Evolutionary conservation across 2,888 invertebrate genomes (phyloP), one percentile per base, ranked within the genome.

Genomic region (Acrobasis consociella): DNA sequence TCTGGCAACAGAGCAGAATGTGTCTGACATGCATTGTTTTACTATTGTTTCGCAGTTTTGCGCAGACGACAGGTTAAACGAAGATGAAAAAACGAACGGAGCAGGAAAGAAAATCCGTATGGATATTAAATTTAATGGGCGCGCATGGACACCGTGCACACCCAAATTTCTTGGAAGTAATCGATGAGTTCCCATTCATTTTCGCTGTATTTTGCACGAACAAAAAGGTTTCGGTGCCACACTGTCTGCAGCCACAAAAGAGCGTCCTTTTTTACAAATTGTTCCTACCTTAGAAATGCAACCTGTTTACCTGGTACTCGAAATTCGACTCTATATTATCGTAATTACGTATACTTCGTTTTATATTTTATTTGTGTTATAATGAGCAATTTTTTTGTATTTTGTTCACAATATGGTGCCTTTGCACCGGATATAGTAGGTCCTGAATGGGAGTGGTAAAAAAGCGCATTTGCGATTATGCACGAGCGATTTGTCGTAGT

Each of bases 241-340:
- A 86, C 87, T 82, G 91, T 91, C 91, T 91, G 89, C 81, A 81
- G 79, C 83, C 85, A 88, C 88, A 88, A 91, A 86, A 88, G 86
- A 76, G 80, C 82, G 70, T 76, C 67, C 75, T 84, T 88, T 89
- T 87, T 76, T 82, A 84, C 71, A 81, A 82, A 83, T 80, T 80
- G 78, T 70, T 78, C 82, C 80, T 80, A 85, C 89, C 88, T 86
- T 89, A 87, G 80, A 86, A 86, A 86, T 85, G 87, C 88, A 86
- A 82, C 78, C 76, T 78, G 77, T 67, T 51, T 38, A 56, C 58
- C 58, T 58, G 71, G 49, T 72, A 67, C 62, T 67, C 78, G 59
- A 85, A 82, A 76, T 69, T 76, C 67, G 51, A 76, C 82, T 75
- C 67, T 88, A 83, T 71, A 38, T 10, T 50, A 10, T 63, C 46